These are phyloP conservation scores for Epizoanthus fatuus DNA, from an alignment of 92 coral and sea anemone genomes.

Conservation along the genomic window DNA sequence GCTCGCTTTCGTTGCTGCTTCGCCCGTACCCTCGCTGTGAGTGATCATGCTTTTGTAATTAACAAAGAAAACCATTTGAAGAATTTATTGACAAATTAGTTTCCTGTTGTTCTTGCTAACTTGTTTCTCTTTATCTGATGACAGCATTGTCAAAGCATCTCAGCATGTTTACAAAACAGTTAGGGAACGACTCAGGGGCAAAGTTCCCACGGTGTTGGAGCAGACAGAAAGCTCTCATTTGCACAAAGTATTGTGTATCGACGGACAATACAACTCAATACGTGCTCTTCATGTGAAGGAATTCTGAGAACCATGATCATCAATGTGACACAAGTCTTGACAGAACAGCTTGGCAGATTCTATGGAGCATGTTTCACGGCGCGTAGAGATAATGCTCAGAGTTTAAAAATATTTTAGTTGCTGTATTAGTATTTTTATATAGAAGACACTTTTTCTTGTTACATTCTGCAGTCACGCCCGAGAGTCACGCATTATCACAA, in stretches of 20 bases:
- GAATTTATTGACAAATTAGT: constrained; percentile 66
- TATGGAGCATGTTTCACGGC: not conserved
- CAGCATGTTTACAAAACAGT: constrained; percentile 37
- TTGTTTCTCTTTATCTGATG: constrained; percentile 65
- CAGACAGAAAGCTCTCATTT: constrained; percentile 12
- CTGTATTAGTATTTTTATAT: no score
- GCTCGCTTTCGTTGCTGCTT: no score
- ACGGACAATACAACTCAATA: constrained; percentile 16
- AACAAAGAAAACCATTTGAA: constrained; percentile 49
- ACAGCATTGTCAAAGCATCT: constrained; percentile 57
- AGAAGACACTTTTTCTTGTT: no score
- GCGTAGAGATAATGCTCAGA: not conserved
- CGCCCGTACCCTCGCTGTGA: not conserved
- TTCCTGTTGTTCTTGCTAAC: constrained; percentile 67
- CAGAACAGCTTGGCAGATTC: not conserved
- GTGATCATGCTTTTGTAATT: not conserved
- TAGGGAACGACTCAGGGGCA: not conserved
- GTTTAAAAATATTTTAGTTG: not conserved
- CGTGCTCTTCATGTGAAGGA: constrained; percentile 13
- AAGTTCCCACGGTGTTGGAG: constrained; percentile 37
- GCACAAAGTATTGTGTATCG: not conserved
- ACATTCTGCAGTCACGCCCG: no score
- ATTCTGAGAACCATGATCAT: constrained; percentile 3
- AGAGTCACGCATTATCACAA: no score
- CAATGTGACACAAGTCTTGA: not conserved